Conservation (phyloP, 2,888 invertebrate genomes). For the Drymonia ruficornis region DNA sequence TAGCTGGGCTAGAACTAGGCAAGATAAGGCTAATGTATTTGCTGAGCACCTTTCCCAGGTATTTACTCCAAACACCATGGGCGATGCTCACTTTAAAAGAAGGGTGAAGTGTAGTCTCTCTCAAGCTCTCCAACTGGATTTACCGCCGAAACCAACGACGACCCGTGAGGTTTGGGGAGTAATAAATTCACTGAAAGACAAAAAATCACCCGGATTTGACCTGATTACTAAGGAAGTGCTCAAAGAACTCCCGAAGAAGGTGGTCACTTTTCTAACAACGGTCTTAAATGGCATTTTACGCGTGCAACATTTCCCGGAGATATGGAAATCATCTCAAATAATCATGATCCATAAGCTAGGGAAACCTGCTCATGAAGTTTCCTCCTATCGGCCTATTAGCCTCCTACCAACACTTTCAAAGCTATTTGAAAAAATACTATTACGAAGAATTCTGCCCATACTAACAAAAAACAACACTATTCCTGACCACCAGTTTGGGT, state of each 20-base stretch:
- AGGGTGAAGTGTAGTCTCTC: too few species aligned
- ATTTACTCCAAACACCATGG: background rate
- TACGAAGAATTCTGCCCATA: too few species aligned
- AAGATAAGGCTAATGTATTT: too few species aligned
- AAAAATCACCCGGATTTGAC: conserved; percentile 9
- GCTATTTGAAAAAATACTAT: too few species aligned
- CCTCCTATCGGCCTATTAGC: background rate
- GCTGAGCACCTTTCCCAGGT: too few species aligned
- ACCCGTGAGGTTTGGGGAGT: background rate
- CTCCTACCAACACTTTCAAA: too few species aligned
- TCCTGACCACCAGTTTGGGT: too few species aligned
- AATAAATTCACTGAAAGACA: conserved; percentile 3
- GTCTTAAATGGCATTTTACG: conserved; percentile 1
- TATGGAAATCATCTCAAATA: conserved; percentile 1
- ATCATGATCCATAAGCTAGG: conserved; percentile 1
- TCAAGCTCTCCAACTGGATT: background rate
- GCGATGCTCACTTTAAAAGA: background rate
- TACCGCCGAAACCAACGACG: conserved; percentile 4
- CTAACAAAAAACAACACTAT: too few species aligned
- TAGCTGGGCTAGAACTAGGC: too few species aligned
- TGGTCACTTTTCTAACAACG: background rate
- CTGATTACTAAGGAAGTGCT: conserved; percentile 9
- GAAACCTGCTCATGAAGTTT: background rate
- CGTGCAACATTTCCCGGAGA: background rate
- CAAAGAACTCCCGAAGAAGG: conserved; percentile 8